phyloP scores from a whole-genome alignment of 2,888 invertebrate species.

The Eupithecia subumbrata region DNA sequence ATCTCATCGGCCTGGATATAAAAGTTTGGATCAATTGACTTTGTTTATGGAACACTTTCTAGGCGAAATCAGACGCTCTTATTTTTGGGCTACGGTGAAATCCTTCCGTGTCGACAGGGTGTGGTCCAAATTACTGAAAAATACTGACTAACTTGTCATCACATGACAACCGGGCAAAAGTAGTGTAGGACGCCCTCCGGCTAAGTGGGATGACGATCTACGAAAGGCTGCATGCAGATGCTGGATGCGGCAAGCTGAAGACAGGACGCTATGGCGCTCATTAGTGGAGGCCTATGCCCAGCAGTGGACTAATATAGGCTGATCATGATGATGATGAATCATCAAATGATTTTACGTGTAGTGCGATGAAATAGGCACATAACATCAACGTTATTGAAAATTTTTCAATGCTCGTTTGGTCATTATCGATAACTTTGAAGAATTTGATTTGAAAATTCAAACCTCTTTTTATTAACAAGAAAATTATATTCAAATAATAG shows the following conservation, averaged over 20 bases:
- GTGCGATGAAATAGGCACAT: neutral
- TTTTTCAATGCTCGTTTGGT: neutral
- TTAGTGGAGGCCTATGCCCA: too few species aligned
- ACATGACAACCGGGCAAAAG: neutral
- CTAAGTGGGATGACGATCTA: too few species aligned
- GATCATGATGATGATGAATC: too few species aligned
- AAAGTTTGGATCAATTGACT: slow-evolving; percentile 79
- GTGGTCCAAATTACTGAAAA: neutral
- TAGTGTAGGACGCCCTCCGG: too few species aligned
- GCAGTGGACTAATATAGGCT: too few species aligned
- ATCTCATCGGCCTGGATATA: slow-evolving; percentile 79
- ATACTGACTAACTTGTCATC: neutral
- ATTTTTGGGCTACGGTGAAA: slow-evolving; percentile 58
- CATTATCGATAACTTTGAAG: neutral
- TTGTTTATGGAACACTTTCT: slow-evolving; percentile 77
- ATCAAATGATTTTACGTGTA: neutral
- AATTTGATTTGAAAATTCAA: neutral
- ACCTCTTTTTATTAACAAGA: too few species aligned
- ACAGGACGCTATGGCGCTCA: too few species aligned
- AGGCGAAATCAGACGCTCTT: slow-evolving; percentile 69
- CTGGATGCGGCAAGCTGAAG: too few species aligned
- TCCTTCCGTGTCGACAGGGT: slow-evolving; percentile 51
- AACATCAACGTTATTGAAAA: neutral
- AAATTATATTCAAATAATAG: too few species aligned
- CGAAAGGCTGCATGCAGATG: too few species aligned